Conservation (phyloP, 2,113 vertebrate genomes). For the Pelodiscus sinensis region DNA sequence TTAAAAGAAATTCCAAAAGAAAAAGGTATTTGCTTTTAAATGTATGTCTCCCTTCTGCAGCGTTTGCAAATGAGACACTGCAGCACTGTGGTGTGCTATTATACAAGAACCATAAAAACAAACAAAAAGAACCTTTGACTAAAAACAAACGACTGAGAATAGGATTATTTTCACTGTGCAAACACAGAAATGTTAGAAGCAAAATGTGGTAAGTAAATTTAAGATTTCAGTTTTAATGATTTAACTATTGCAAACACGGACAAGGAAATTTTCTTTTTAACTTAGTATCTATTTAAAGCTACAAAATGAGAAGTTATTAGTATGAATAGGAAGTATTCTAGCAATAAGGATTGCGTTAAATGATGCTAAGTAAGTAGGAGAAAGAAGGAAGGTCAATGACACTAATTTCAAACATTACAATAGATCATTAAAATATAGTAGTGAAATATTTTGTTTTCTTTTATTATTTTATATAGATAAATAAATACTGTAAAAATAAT, state of each 20-base stretch:
- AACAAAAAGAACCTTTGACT: accelerated
- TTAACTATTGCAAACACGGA: conserved; percentile 2
- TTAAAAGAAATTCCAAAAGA: neutral
- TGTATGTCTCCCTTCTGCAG: conserved; percentile 13
- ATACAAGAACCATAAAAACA: neutral
- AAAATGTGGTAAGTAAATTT: conserved; percentile 13
- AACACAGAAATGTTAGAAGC: conserved; percentile 56
- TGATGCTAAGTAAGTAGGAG: conserved; percentile 14
- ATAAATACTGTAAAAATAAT: conserved; percentile 14
- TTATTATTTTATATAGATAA: conserved; percentile 24
- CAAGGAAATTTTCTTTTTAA: conserved; percentile 37
- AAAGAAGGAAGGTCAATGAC: conserved; percentile 53
- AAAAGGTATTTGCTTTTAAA: neutral
- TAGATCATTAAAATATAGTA: conserved; percentile 29
- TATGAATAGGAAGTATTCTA: neutral
- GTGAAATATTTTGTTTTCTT: conserved; percentile 2
- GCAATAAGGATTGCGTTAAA: conserved; percentile 1
- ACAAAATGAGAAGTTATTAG: conserved; percentile 31
- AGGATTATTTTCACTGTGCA: conserved; percentile 2
- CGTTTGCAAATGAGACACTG: conserved; percentile 5
- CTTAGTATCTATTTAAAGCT: conserved; percentile 1
- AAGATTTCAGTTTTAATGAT: conserved; percentile 38
- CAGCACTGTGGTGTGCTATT: neutral
- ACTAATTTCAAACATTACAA: conserved; percentile 55
- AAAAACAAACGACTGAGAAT: conserved; percentile 38